A percentile compares a stretch with the other conserved stretches of the same genome.
phyloP scores from a whole-genome alignment of 2,797 vertebrate genomes.

The Picus viridis region DNA sequence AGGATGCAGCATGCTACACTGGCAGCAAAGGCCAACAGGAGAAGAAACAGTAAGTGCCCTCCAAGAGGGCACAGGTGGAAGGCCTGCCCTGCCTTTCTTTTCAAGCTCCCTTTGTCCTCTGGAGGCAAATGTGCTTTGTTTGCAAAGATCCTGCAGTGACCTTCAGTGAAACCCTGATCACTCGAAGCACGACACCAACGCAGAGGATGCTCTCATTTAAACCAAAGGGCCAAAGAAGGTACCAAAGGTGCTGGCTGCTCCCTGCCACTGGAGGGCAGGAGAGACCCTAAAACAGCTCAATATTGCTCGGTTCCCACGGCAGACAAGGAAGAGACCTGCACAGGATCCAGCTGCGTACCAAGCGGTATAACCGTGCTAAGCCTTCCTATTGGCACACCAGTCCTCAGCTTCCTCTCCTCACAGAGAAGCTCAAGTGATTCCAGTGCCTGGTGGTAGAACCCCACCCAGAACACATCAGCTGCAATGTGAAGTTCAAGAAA shows the following conservation, averaged over 20 bases:
- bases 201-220: not conserved
- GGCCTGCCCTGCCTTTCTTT: not conserved
- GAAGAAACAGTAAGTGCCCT: not conserved
- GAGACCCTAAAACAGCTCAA: not conserved
- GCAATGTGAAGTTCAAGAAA: not conserved
- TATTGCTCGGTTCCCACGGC: not conserved
- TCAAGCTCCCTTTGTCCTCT: not conserved
- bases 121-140: not conserved
- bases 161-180: not conserved
- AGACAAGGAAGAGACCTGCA: not conserved
- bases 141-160: not conserved
- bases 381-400: fast-evolving
- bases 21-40: not conserved
- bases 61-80: fast-evolving
- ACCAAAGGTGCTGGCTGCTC: not conserved
- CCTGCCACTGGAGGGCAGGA: slow-evolving; percentile 17
- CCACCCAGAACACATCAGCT: not conserved
- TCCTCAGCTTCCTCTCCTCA: not conserved
- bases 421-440: not conserved
- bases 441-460: not conserved
- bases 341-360: not conserved
- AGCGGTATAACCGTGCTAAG: not conserved
- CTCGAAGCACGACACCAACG: not conserved
- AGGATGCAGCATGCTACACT: not conserved
- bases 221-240: not conserved